A percentile compares a stretch with the other conserved stretches of the same genome.
These are phyloP conservation scores for Dugesia japonica DNA, from an alignment of 2,888 invertebrate species.

Conservation along the genomic window DNA sequence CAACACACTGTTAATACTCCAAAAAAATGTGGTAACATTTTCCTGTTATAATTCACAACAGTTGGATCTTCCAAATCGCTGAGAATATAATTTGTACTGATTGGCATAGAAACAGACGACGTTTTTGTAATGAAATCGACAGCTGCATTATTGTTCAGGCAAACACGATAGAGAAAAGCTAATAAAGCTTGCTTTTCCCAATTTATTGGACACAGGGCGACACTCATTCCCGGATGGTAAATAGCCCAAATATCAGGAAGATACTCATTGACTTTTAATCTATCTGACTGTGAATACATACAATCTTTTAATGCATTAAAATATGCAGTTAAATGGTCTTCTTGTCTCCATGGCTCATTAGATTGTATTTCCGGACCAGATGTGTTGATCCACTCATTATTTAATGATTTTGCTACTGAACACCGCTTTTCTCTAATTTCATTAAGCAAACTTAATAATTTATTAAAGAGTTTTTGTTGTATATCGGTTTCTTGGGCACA, in stretches of 20 bases:
- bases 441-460: not conserved
- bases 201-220: not conserved
- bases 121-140: not conserved
- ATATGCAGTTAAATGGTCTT: not conserved
- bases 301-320: conserved; percentile 3
- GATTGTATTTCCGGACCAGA: not conserved
- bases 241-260: not conserved
- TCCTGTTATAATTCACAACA: conserved; percentile 76
- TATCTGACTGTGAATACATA: not conserved
- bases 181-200: conserved; percentile 13
- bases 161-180: conserved; percentile 1
- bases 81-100: conserved; percentile 15
- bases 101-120: not conserved
- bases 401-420: not conserved
- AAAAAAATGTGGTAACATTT: conserved; percentile 67
- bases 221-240: not conserved
- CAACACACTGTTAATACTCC: conserved; percentile 74
- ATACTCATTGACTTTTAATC: not conserved
- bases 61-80: conserved; percentile 84
- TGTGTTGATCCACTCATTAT: conserved; percentile 7
- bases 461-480: not conserved
- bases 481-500: not conserved
- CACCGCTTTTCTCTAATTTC: not conserved
- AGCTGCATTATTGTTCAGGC: not conserved
- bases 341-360: conserved; percentile 8